Percentiles rank a stretch among this genome's conserved stretches.
phyloP scores from a whole-genome alignment of 2,888 invertebrate genomes.

The Microplitis manilae region DNA sequence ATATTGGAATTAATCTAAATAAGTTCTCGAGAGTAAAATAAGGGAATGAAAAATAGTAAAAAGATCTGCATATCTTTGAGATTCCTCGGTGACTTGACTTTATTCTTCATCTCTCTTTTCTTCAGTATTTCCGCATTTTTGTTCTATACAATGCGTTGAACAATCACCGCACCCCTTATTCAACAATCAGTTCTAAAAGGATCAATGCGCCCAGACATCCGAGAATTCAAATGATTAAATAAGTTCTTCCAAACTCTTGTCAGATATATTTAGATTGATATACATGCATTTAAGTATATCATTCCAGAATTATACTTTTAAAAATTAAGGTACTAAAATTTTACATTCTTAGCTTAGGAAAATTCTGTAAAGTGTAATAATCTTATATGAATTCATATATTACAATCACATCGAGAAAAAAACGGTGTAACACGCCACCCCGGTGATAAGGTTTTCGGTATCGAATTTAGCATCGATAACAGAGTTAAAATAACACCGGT shows the following conservation, averaged over 20 bases:
- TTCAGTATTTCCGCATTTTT: constrained; percentile 29
- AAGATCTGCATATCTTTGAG: constrained; percentile 28
- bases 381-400: no score
- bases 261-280: not conserved
- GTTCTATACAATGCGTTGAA: constrained; percentile 10
- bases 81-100: constrained; percentile 32
- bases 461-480: no score
- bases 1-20: constrained; percentile 35
- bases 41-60: constrained; percentile 9
- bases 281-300: no score
- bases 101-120: not conserved
- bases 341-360: no score
- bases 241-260: not conserved
- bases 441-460: no score
- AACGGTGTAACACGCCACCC: no score
- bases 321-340: no score
- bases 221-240: constrained; percentile 14
- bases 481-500: no score
- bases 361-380: no score
- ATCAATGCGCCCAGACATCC: constrained; percentile 8
- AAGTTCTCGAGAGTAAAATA: constrained; percentile 20
- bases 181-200: constrained; percentile 1
- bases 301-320: no score
- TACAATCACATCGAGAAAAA: no score
- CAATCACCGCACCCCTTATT: constrained; percentile 9